Evolutionary conservation across 2,797 vertebrate genomes (phyloP).

Genomic region (Oryzias sinensis): DNA sequence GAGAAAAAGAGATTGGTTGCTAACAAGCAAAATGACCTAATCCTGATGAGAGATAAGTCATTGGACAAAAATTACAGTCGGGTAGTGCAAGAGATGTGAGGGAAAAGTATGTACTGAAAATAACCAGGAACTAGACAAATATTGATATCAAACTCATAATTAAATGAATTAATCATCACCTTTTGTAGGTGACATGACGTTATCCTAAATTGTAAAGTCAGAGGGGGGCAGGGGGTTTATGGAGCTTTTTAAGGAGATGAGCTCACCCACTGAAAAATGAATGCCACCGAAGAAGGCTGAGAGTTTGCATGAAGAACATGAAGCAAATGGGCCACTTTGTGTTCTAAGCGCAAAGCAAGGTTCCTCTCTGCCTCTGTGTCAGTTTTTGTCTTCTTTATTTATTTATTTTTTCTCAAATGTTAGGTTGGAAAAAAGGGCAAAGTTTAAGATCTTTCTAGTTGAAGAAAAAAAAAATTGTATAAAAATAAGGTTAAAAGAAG

Average conservation of each 20-base stretch:
- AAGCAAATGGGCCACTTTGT: constrained; percentile 37
- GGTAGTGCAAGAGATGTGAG: neutral
- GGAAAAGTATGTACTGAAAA: neutral
- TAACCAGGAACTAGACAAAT: neutral
- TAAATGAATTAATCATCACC: neutral
- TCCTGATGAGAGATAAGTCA: constrained; percentile 67
- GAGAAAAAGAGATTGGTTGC: constrained; percentile 31
- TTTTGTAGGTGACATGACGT: neutral
- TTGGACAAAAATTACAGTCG: constrained; percentile 43
- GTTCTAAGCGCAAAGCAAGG: constrained; percentile 20
- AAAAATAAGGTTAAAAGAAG: no score
- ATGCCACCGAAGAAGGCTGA: constrained; percentile 40
- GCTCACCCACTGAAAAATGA: constrained; percentile 63
- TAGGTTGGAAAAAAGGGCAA: no score
- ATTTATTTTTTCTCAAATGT: no score
- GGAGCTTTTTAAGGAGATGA: constrained; percentile 47
- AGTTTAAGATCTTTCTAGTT: no score
- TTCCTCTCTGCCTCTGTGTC: constrained; percentile 1
- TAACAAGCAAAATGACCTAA: constrained; percentile 55
- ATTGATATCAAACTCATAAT: neutral
- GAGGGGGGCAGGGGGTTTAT: constrained; percentile 22
- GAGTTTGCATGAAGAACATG: constrained; percentile 36
- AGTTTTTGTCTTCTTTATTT: no score
- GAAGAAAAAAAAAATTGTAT: no score
- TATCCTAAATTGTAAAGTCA: neutral